Conservation (phyloP, 1,140 invertebrate species). For the Sycobia sp. region DNA sequence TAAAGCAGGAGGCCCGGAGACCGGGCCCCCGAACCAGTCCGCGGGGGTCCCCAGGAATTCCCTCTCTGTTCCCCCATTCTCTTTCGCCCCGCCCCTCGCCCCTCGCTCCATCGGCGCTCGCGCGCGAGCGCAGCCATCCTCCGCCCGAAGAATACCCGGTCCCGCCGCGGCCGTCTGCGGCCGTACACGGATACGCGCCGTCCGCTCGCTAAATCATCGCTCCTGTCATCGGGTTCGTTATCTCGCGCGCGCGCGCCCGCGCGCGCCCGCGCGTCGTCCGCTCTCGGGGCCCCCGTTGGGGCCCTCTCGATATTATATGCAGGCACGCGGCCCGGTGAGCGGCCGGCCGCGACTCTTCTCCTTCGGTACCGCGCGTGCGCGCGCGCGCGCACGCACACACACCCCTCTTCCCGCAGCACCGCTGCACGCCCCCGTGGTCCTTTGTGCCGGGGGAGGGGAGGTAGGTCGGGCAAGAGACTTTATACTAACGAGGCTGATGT, state of each 20-base stretch:
- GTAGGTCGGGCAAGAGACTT: no score
- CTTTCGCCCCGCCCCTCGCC: no score
- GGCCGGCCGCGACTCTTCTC: no score
- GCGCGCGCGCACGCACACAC: neutral
- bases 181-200: no score
- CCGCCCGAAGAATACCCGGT: constrained; percentile 9
- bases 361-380: neutral
- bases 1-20: constrained; percentile 43
- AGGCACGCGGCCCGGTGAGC: no score
- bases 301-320: no score
- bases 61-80: no score
- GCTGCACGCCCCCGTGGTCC: no score
- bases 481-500: no score
- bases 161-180: constrained; percentile 1
- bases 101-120: no score
- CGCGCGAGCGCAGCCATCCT: neutral
- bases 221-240: constrained; percentile 58
- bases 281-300: neutral
- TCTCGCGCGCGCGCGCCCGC: constrained; percentile 34
- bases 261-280: neutral
- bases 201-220: constrained; percentile 50
- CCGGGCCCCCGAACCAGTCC: constrained; percentile 27
- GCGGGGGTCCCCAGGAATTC: constrained; percentile 45
- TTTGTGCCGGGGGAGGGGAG: no score
- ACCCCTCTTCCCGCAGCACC: no score